Percentiles rank a stretch among this genome's conserved stretches.
These are phyloP conservation scores for Condylura cristata DNA, from an alignment of 2,113 vertebrate genomes.

Conservation along the genomic window DNA sequence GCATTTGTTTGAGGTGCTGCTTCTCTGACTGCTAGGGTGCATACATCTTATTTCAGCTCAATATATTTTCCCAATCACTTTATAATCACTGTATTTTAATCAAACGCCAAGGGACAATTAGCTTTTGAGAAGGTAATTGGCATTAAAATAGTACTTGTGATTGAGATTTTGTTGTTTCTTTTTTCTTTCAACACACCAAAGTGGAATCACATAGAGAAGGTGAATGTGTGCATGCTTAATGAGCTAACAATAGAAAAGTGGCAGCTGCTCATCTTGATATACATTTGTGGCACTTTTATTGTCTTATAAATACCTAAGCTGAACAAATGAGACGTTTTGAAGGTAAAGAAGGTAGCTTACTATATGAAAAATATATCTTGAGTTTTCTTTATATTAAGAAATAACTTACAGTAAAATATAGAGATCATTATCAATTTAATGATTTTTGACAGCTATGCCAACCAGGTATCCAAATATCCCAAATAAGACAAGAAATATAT, in stretches of 20 bases:
- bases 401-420: neutral
- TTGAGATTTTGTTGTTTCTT: neutral
- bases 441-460: neutral
- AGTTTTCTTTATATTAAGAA: conserved; percentile 1
- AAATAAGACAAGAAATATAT: neutral
- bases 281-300: conserved; percentile 23
- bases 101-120: neutral
- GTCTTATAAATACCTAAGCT: conserved; percentile 46
- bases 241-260: conserved; percentile 37
- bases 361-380: neutral
- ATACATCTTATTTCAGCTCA: conserved; percentile 12
- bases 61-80: conserved; percentile 31
- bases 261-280: conserved; percentile 10
- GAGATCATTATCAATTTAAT: neutral
- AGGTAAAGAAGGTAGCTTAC: neutral
- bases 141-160: conserved; percentile 44
- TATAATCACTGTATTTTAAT: conserved; percentile 29
- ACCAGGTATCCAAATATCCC: neutral
- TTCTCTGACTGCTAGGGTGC: neutral
- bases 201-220: neutral
- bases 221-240: neutral
- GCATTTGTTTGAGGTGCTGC: neutral
- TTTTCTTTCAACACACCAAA: conserved; percentile 41
- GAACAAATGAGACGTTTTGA: conserved; percentile 37
- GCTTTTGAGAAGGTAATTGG: conserved; percentile 34